phyloP scores from a whole-genome alignment of 2,113 vertebrate species.

The Engystomops pustulosus region DNA sequence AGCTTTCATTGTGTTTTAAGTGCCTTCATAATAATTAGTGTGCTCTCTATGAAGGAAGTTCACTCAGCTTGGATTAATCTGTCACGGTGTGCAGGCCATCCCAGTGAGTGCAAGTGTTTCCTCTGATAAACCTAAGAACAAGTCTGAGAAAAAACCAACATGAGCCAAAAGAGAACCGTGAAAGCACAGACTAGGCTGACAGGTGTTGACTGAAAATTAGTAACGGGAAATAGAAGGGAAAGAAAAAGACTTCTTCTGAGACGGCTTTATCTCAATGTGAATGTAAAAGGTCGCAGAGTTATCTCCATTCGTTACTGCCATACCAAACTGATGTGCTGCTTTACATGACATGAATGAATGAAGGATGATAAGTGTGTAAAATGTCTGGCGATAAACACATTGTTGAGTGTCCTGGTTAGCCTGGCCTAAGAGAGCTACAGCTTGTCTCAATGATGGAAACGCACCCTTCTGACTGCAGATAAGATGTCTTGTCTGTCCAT shows the following conservation, averaged over 20 bases:
- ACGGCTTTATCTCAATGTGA: constrained; percentile 75
- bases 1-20: constrained; percentile 92
- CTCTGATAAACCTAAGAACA: constrained; percentile 94
- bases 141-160: constrained; percentile 70
- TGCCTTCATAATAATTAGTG: constrained; percentile 96
- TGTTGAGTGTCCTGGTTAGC: constrained; percentile 54
- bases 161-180: constrained; percentile 68
- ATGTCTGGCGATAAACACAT: constrained; percentile 56
- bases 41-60: constrained; percentile 97
- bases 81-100: constrained; percentile 93
- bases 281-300: constrained; percentile 68
- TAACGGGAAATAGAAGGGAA: constrained; percentile 79
- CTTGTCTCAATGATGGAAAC: constrained; percentile 9
- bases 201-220: constrained; percentile 91
- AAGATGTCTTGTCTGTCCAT: not conserved
- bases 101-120: constrained; percentile 94
- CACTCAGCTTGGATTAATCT: constrained; percentile 96
- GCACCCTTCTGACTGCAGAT: not conserved
- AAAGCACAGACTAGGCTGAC: constrained; percentile 76
- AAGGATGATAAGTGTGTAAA: constrained; percentile 56
- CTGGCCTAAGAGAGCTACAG: constrained; percentile 1
- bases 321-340: constrained; percentile 59
- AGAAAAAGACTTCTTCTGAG: constrained; percentile 73
- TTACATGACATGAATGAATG: constrained; percentile 33
- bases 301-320: constrained; percentile 62